Conservation (phyloP, 2,888 invertebrate species). For the Sisyra nigra region DNA sequence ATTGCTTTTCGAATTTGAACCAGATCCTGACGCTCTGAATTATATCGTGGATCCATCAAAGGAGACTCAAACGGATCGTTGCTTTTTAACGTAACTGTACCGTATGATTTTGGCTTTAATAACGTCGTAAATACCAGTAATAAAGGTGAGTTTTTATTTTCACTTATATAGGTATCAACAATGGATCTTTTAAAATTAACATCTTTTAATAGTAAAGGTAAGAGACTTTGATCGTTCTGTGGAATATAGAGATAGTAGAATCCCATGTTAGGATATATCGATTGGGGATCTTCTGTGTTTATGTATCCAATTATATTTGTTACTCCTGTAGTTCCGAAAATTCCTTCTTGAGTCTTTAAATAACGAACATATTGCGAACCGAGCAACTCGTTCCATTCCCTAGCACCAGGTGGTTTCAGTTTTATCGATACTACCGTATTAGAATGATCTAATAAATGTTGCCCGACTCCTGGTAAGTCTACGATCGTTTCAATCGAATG, state of each 20-base stretch:
- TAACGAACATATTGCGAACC: constrained; percentile 27
- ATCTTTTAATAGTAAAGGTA: too few species aligned
- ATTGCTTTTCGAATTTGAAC: constrained; percentile 33
- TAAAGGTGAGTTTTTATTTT: too few species aligned
- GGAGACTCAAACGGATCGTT: constrained; percentile 40
- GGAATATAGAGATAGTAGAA: constrained; percentile 21
- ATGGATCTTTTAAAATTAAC: too few species aligned
- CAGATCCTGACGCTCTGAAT: constrained; percentile 37
- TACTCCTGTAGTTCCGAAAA: constrained; percentile 27
- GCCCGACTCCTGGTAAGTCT: constrained; percentile 28
- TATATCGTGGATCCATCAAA: constrained; percentile 43
- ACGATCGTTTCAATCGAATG: constrained; percentile 22
- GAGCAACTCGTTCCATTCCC: constrained; percentile 12
- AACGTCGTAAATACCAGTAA: too few species aligned
- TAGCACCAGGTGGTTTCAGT: constrained; percentile 1
- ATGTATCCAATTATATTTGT: constrained; percentile 33
- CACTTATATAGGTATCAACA: too few species aligned
- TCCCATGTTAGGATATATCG: constrained; percentile 34
- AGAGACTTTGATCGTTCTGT: too few species aligned
- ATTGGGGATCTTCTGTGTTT: constrained; percentile 25
- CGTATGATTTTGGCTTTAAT: constrained; percentile 35
- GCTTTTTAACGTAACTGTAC: constrained; percentile 34
- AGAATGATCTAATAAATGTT: constrained; percentile 33
- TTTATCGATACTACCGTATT: constrained; percentile 13
- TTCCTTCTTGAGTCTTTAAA: constrained; percentile 26